Evolutionary conservation across 2,113 vertebrate genomes (phyloP), one percentile per base, ranked within the genome.

Genomic region (Penelope pileata): DNA sequence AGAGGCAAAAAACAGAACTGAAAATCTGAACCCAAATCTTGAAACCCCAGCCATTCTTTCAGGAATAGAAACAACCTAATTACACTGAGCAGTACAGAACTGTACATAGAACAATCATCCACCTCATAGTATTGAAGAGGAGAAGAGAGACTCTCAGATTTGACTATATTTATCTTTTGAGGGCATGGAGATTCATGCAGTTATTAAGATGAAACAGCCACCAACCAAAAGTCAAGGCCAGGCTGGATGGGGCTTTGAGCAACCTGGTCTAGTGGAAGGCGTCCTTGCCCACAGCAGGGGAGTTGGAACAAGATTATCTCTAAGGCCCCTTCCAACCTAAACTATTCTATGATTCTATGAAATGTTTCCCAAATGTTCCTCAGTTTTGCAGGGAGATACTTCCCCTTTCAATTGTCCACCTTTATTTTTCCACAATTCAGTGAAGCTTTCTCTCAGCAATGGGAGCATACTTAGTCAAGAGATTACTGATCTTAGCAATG

Each of bases 351-450:
- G n/a, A n/a, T n/a, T n/a, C n/a, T n/a, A n/a, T n/a, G n/a, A 74
- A 84, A 53, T 1, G 10, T 29, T 78, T 84, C 47, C 42, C 3
- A 7, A 58, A 58, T 26, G 7, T 16, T 42, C 11, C 38, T 74
- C 29, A 5, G 17, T 87, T 67, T 79, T 68, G 38, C 8, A 90
- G 4, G 32, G 26, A 62, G 5, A 14, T 23, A 34, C 2, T 59
- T 75, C 22, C 14, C 40, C 18, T 75, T 75, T 79, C 38, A 68
- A 23, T 0, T 72, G 26, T 30, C 16, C n/a, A 56, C 22, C 16
- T 62, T 3, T 9, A 75, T 8, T 68, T 73, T 66, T 29, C 19
- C 1, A 1, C 64, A 45, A 40, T 67, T 74, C 0, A 0, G 30
- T 84, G 51, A 15, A 72, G 34, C 4, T 63, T 78, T 82, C 47